A percentile compares a stretch with the other conserved stretches of the same genome.
phyloP scores from a whole-genome alignment of 1,140 invertebrate species.

The Drosophila sturtevanti region DNA sequence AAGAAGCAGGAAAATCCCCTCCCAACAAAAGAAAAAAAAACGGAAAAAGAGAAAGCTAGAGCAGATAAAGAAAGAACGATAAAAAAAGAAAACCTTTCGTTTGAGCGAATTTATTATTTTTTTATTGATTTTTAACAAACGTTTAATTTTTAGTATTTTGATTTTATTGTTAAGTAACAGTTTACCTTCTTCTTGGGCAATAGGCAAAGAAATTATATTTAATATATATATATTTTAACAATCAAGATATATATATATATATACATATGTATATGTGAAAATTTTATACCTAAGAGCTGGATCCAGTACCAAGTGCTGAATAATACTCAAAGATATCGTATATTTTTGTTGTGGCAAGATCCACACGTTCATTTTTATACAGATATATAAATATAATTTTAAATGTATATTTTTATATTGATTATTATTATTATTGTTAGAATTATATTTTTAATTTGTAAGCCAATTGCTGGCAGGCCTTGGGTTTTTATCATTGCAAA shows the following conservation, averaged over 20 bases:
- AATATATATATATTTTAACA: conserved; percentile 36
- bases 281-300: conserved; percentile 36
- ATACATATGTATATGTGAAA: conserved; percentile 35
- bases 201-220: conserved; percentile 7
- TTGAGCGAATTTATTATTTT: conserved; percentile 78
- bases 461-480: conserved; percentile 26
- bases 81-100: conserved; percentile 62
- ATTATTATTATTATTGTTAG: conserved; percentile 31
- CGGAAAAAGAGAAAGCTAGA: conserved; percentile 24
- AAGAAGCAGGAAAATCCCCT: conserved; percentile 69
- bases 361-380: conserved; percentile 1
- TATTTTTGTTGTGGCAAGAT: conserved; percentile 9
- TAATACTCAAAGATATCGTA: conserved; percentile 61
- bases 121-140: conserved; percentile 32
- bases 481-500: conserved; percentile 21
- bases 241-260: conserved; percentile 38
- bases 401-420: conserved; percentile 35
- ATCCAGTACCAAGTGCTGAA: conserved; percentile 73
- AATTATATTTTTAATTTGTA: conserved; percentile 16
- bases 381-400: conserved; percentile 6
- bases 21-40: conserved; percentile 37
- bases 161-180: conserved; percentile 43
- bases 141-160: conserved; percentile 60
- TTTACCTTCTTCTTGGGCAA: conserved; percentile 17
- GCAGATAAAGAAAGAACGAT: conserved; percentile 38